Evolutionary conservation across 2,113 vertebrate species (phyloP), one percentile per base, ranked within the genome.

Genomic region (Alexandromys fortis): DNA sequence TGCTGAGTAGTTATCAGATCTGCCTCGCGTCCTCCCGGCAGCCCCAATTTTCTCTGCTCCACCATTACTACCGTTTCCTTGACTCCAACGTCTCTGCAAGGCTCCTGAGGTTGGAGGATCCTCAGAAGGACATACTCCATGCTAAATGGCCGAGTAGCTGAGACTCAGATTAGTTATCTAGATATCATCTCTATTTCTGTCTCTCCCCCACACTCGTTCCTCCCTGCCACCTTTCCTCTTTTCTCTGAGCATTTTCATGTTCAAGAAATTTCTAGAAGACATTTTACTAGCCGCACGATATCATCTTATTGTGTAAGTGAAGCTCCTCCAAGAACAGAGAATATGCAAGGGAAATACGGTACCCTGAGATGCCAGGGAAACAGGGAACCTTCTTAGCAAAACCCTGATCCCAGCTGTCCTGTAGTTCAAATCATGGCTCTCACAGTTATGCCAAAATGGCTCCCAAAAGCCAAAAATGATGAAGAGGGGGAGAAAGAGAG

Each of bases 361-460:
- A 72, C 93, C 88, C 89, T 22, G 92, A 91, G 72, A 49, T 86
- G 47, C 6, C 92, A 58, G 45, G 0, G 1, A 38, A 87, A 73
- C 30, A 72, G 92, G 12, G 21, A n/a, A 86, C 58, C 82, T 94
- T 92, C 93, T 93, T n/a, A 97, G 33, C 52, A 67, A 42, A 83
- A 52, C 49, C 28, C n/a, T 7, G 30, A 16, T 42, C 77, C 72
- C 55, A 24, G 73, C 65, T 77, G n/a, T 55, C 78, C 87, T 35
- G 4, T 45, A 38, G 26, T 72, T 38, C 91, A 68, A 24, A 8
- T 38, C 21, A 17, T 13, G 8, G 47, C 9, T 45, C 26, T 35
- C 0, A 2, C 49, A 70, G 67, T 73, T 30, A 78, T 3, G 21
- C 22, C 52, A 1, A 0, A 58, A 90, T 8, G 61, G 45, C 9